Conservation (phyloP, 2,113 vertebrate species). For the Myotis lucifugus region DNA sequence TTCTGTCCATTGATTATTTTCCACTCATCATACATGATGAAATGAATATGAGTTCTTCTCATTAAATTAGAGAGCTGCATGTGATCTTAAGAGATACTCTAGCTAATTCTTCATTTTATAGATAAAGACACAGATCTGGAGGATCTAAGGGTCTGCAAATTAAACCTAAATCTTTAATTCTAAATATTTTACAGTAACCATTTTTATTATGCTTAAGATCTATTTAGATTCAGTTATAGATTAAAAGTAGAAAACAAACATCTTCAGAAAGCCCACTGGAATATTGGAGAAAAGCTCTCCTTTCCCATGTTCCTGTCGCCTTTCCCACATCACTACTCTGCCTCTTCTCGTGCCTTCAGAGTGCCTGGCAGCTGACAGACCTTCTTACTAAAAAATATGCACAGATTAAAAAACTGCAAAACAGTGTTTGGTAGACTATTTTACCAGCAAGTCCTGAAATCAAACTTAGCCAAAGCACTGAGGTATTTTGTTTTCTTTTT, state of each 20-base stretch:
- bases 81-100: neutral
- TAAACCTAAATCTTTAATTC: slow-evolving; percentile 19
- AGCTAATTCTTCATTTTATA: neutral
- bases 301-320: fast-evolving
- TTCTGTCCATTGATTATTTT: slow-evolving; percentile 34
- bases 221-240: neutral
- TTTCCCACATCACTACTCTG: neutral
- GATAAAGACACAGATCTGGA: neutral
- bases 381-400: neutral
- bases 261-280: neutral
- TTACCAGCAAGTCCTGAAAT: neutral
- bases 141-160: neutral
- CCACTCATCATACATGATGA: neutral
- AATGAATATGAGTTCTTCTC: slow-evolving; percentile 22
- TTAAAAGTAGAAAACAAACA: neutral
- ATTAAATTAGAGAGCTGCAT: neutral
- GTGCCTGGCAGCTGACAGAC: neutral
- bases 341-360: neutral
- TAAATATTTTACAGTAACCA: neutral
- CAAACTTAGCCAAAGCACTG: neutral
- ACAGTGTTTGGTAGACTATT: neutral
- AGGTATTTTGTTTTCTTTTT: neutral
- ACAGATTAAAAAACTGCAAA: neutral
- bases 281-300: neutral
- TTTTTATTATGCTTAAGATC: neutral